Base-by-base conservation (phyloP, 1,140 invertebrate genomes). In the Drosophila oshimai region DNA sequence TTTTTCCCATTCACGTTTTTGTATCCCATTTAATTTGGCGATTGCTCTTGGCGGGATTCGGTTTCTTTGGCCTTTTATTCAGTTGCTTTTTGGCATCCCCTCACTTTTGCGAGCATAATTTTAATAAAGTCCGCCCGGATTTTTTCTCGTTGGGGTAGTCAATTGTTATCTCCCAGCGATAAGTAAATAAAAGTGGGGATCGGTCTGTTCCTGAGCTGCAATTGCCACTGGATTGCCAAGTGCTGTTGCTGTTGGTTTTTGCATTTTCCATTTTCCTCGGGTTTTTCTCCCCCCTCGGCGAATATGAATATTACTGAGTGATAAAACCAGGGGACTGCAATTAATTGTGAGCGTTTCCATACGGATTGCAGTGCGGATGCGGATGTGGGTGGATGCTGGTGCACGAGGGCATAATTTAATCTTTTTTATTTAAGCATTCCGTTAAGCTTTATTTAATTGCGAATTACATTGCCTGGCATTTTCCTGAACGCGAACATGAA, bases 41-140 rank as follows among this genome's bases (percentile, higher is more conserved):
- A 45, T 76, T 76, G 71, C 64, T 64, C 39, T 50, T 70, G 69
- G 46, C 42, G 42, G 34, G 24, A 36, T 18, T 24, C 36, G 60
- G 31, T 36, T 54, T 74, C 75, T 54, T 64, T 76, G 53, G 12
- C 49, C 26, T 36, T 46, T 50, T 55, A 39, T 74, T 65, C 42
- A 39, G 29, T 22, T 36, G 12, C 2, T 17, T 46, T 17, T 50
- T 29, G 6, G 4, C 20, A 26, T 47, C 9, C 9, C 20, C 31
- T 61, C 29, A 33, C 26, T 33, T 33, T 53, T 60, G n/a, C 42
- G 26, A 71, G 50, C 39, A 71, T 86, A 74, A 84, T 86, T 84
- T 86, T 84, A 84, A 84, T 84, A 84, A 84, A 84, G 75, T 84
- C 79, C 80, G 58, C 60, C 7, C 65, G 42, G 75, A 84, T 86